These are phyloP conservation scores for Microctonus aethiopoides DNA, from an alignment of 2,888 invertebrate species.

Conservation along the genomic window DNA sequence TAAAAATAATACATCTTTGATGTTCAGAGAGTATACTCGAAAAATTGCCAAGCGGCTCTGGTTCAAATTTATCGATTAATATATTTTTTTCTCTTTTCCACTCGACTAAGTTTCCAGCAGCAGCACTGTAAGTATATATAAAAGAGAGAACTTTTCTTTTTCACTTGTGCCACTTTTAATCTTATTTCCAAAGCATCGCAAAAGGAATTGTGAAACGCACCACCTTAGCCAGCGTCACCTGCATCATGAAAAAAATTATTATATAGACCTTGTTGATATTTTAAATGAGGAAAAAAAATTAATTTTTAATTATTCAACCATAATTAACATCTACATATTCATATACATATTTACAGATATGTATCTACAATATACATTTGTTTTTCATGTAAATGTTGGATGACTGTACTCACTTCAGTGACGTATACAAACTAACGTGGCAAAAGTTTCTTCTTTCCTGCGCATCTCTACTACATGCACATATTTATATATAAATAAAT, in stretches of 20 bases:
- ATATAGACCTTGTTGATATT: not conserved
- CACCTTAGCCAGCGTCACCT: not conserved
- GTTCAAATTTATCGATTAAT: not conserved
- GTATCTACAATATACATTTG: too few relatives aligned
- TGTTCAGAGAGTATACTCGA: not conserved
- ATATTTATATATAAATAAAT: not conserved
- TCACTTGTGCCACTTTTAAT: not conserved
- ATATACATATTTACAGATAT: too few relatives aligned
- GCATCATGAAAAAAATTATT: not conserved
- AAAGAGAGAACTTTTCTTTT: not conserved
- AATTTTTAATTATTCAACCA: not conserved
- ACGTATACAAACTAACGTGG: not conserved
- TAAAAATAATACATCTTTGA: not conserved
- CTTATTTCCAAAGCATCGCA: not conserved
- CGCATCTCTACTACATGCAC: not conserved
- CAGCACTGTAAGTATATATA: not conserved
- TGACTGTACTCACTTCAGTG: not conserved
- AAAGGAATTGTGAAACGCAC: not conserved
- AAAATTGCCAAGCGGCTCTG: not conserved
- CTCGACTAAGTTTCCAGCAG: not conserved
- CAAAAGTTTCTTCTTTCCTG: not conserved
- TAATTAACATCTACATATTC: too few relatives aligned
- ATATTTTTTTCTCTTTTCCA: not conserved
- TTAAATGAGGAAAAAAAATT: too few relatives aligned
- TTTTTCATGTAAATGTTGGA: too few relatives aligned